Base-by-base conservation (phyloP, 2,113 vertebrate genomes). In the Nasalis larvatus region DNA sequence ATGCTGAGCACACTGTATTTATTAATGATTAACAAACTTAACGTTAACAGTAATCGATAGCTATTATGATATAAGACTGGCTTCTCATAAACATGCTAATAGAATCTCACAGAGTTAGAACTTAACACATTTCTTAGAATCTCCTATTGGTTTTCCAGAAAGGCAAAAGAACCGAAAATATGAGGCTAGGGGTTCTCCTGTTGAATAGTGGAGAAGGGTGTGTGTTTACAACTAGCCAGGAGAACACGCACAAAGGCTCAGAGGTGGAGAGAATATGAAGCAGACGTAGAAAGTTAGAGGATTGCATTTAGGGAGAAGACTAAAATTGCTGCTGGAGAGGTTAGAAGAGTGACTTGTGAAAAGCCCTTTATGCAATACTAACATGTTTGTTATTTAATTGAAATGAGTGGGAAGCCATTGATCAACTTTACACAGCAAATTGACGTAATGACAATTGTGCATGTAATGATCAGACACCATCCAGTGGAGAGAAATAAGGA, bases 141-240 rank as follows among this genome's bases (percentile, higher is more conserved):
- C 47, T 45, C 60, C 7, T 42, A 6, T 27, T 37, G 52, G 12
- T 37, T 27, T 84, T 1, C 52, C 40, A n/a, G 47, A 45, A 82
- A 54, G 58, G n/a, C 3, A 76, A 37, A 45, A 16, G 16, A 23
- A 56, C 32, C 17, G 13, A 3, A 25, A 92, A 35, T 21, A 8
- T 12, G 13, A 83, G 20, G 1, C 0, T 56, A 32, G 9, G 37
- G 27, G 16, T 35, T 2, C 30, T 23, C 8, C 23, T 21, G 14
- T 30, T 6, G 18, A n/a, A 37, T 0, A 3, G 2, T 2, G 27
- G 76, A 49, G 1, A 12, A 17, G 7, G 2, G 52, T 2, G 0
- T 30, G 12, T 3, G 5, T 52, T 52, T 6, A 37, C 32, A 56
- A 14, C 17, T 1, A 54, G 69, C 76, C 27, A 80, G 18, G 66